Conservation (phyloP, 2,888 invertebrate genomes). For the Drosophila monieri region DNA sequence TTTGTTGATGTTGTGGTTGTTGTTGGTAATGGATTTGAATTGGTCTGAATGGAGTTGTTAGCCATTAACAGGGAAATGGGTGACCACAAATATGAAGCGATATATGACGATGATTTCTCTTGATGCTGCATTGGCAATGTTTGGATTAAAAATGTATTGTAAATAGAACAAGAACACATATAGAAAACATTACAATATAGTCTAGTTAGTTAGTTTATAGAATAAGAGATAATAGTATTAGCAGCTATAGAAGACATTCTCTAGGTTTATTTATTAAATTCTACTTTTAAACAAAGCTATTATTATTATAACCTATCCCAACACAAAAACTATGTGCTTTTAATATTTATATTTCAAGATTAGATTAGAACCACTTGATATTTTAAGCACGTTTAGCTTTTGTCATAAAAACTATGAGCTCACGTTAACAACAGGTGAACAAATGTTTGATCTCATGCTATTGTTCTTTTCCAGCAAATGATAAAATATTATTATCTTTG, state of each 20-base stretch:
- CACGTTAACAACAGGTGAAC: background rate
- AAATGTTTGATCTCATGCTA: background rate
- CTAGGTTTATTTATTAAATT: background rate
- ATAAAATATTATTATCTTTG: background rate
- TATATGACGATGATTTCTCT: conserved; percentile 63
- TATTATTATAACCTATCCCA: background rate
- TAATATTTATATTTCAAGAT: background rate
- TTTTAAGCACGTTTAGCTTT: conserved; percentile 10
- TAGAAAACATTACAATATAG: conserved; percentile 28
- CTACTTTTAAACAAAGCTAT: background rate
- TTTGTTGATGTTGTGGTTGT: conserved; percentile 25
- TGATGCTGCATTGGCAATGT: conserved; percentile 50
- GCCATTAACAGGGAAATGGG: conserved; percentile 51
- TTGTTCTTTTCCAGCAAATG: background rate
- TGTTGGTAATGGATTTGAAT: conserved; percentile 20
- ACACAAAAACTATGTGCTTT: background rate
- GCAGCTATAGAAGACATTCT: background rate
- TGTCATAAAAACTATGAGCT: background rate
- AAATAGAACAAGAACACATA: conserved; percentile 51
- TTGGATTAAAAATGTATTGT: conserved; percentile 15
- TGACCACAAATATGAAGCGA: conserved; percentile 71
- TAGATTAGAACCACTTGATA: background rate
- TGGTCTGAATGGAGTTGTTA: conserved; percentile 31
- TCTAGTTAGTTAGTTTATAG: conserved; percentile 2
- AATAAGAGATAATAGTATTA: background rate